These are phyloP conservation scores for Brachyptera risi DNA, from an alignment of 2,888 invertebrate genomes.

Conservation along the genomic window DNA sequence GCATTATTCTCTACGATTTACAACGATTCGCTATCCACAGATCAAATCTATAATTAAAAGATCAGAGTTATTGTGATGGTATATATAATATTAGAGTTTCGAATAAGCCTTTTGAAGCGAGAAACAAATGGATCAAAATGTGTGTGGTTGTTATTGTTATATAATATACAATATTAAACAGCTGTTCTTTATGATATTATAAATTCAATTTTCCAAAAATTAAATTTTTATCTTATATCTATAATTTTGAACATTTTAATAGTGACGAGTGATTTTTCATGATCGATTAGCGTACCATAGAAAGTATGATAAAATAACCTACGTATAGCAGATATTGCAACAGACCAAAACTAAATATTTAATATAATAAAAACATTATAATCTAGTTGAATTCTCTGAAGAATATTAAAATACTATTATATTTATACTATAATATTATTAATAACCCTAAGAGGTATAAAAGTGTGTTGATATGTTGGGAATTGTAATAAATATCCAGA, in stretches of 20 bases:
- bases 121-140: constrained; percentile 1
- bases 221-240: not conserved
- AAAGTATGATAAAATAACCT: too few species aligned
- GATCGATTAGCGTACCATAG: too few species aligned
- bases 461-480: constrained; percentile 27
- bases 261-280: not conserved
- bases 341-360: constrained; percentile 28
- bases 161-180: not conserved
- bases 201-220: not conserved
- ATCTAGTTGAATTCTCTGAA: constrained; percentile 17
- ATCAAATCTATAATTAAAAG: too few species aligned
- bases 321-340: constrained; percentile 23
- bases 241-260: not conserved
- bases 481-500: constrained; percentile 32
- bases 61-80: too few species aligned
- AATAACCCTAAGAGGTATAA: too few species aligned
- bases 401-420: constrained; percentile 28
- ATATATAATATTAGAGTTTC: too few species aligned
- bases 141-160: not conserved
- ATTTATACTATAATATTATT: constrained; percentile 32
- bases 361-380: constrained; percentile 21
- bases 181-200: not conserved
- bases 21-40: too few species aligned
- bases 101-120: not conserved
- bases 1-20: too few species aligned